phyloP scores from a whole-genome alignment of 2,888 invertebrate genomes.

The Tetheella fluctuosa region DNA sequence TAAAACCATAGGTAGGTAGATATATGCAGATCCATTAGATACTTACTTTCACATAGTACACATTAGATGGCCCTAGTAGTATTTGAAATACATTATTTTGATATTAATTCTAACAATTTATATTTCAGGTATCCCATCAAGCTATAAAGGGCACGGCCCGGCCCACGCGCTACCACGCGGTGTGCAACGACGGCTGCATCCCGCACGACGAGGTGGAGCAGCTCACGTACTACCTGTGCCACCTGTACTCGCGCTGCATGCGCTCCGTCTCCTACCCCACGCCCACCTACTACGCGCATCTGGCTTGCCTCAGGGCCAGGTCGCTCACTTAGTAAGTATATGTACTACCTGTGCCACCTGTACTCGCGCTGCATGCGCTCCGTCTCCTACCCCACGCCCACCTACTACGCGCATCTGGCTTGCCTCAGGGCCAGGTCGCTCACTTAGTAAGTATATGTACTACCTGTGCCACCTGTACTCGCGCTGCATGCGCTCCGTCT shows the following conservation, averaged over 20 bases:
- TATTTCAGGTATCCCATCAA: constrained; percentile 82
- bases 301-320: constrained; percentile 90
- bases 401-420: too few relatives aligned
- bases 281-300: constrained; percentile 94
- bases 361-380: not conserved
- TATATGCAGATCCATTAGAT: too few relatives aligned
- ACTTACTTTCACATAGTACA: too few relatives aligned
- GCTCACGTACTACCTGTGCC: constrained; percentile 92
- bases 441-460: too few relatives aligned
- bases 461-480: too few relatives aligned
- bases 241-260: constrained; percentile 93
- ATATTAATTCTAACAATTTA: too few relatives aligned
- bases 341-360: constrained; percentile 13
- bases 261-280: constrained; percentile 94
- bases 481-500: too few relatives aligned
- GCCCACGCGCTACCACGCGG: constrained; percentile 93
- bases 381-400: too few relatives aligned
- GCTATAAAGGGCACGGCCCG: constrained; percentile 92
- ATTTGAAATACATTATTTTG: too few relatives aligned
- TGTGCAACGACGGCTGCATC: constrained; percentile 91
- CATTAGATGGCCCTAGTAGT: too few relatives aligned
- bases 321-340: constrained; percentile 78
- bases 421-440: too few relatives aligned
- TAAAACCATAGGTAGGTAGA: too few relatives aligned
- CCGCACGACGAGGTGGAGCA: constrained; percentile 90